Percentiles rank a stretch among this genome's conserved stretches.
Evolutionary conservation across 2,888 invertebrate species (phyloP).

Genomic region (Thereva unica): DNA sequence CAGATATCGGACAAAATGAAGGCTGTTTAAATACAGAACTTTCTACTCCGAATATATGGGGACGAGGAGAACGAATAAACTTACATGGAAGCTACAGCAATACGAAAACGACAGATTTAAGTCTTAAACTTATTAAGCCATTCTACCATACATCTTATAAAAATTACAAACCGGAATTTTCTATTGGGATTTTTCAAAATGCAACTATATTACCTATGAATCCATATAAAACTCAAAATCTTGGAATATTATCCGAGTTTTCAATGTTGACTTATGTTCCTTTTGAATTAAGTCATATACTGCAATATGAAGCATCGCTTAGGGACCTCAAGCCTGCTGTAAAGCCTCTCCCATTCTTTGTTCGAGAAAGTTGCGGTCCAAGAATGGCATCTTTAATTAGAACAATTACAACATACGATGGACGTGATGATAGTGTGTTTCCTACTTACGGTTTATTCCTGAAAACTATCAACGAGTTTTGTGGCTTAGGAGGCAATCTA

Average conservation of each 20-base stretch:
- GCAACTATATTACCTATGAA: constrained; percentile 57
- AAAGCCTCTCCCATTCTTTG: constrained; percentile 76
- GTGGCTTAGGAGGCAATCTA: constrained; percentile 83
- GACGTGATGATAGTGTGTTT: constrained; percentile 78
- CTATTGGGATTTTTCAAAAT: constrained; percentile 74
- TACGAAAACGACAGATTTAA: constrained; percentile 79
- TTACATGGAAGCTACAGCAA: constrained; percentile 85
- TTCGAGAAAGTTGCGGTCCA: constrained; percentile 83
- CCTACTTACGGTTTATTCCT: constrained; percentile 74
- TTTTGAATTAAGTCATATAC: constrained; percentile 69
- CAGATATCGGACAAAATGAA: constrained; percentile 89
- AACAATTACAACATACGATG: constrained; percentile 78
- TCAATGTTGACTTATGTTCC: constrained; percentile 67
- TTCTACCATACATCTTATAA: constrained; percentile 69
- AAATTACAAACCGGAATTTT: constrained; percentile 64
- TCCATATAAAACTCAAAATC: constrained; percentile 75
- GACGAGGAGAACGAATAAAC: constrained; percentile 82
- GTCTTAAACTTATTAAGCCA: constrained; percentile 81
- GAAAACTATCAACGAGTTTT: constrained; percentile 79
- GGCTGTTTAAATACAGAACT: constrained; percentile 73
- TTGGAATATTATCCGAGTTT: constrained; percentile 77
- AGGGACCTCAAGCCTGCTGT: constrained; percentile 76
- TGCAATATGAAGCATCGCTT: constrained; percentile 87
- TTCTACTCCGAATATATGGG: constrained; percentile 80
- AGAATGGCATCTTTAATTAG: constrained; percentile 85